Base-by-base conservation (phyloP, 2,888 invertebrate species). In the Rambutsinella grinnellia region DNA sequence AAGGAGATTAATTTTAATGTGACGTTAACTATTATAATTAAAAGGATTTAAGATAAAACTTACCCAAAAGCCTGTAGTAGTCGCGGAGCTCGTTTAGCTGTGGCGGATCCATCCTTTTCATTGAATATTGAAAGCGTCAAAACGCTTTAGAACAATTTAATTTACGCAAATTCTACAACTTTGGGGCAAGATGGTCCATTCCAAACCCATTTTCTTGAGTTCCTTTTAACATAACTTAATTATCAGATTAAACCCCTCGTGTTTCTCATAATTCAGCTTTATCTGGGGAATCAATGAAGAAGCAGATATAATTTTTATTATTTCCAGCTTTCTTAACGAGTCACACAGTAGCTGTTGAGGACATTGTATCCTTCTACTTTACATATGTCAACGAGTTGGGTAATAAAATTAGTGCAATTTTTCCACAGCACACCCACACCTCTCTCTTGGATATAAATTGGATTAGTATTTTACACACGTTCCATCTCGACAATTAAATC, bases 41-140 rank as follows among this genome's bases (percentile, higher is more conserved):
- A 6, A 5, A 13, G 19, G 54, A 36, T 58, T 10, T 19, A n/a
- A n/a, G n/a, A n/a, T 36, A 36, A 36, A 26, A 51, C 71, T 72
- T 72, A 72, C 71, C 71, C 15, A 72, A 17, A 19, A 72, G 53
- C 27, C 71, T 27, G 71, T 72, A 72, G 65, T 72, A 72, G 5
- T 72, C 71, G 15, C 71, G 17, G 1, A 72, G 58, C 28, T 72
- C 71, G 54, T 44, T 65, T 26, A 72, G 57, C 5, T 5, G 36
- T 36, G 57, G 65, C 44, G 71, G 71, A 65, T 72, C 71, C 71
- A 72, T 72, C n/a, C 17, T 63, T 70, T 26, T 13, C 44, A 56
- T 44, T n/a, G n/a, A n/a, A n/a, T n/a, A n/a, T n/a, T n/a, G n/a
- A n/a, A n/a, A n/a, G n/a, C n/a, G 36, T 5, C 36, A 36, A 13